Evolutionary conservation across 2,797 vertebrate species (phyloP), one percentile per base, ranked within the genome.

Genomic region (Halcyon leucocephala): DNA sequence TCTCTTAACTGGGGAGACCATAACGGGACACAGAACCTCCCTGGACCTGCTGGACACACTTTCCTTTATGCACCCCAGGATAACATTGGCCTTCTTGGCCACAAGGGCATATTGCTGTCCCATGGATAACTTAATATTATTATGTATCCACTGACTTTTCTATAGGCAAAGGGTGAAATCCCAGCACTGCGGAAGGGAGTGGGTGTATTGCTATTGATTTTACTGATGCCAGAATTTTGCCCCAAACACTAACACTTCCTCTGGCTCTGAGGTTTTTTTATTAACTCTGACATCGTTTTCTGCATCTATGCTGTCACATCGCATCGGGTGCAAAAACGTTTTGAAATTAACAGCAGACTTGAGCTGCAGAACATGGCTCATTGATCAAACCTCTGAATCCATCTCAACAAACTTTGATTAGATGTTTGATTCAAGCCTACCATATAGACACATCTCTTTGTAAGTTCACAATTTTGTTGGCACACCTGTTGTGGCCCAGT

Each of bases 401-500:
- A 8, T 41, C 66, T 37, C 4, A n/a, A 62, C 71, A 85, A 66
- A 74, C 39, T 54, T 31, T 57, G 91, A 78, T 46, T 17, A 67
- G 49, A 24, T 29, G 62, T 70, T 93, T 86, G 85, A 72, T 57
- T 55, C 48, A 19, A 62, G 52, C 67, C 61, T 65, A 31, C 70
- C 6, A 2, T 35, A 55, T 22, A 55, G 64, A 71, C 84, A 24
- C 42, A 12, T 70, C 64, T 88, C 72, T 67, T 24, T 13, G 60
- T 52, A 41, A 3, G 1, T 24, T 57, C 71, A 29, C 61, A 14
- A 2, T 67, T 76, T 82, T 78, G 49, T 64, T 94, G 82, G 55
- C 86, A 77, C 92, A 95, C 95, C 92, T 96, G 81, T 96, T 93
- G 88, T 67, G 78, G 65, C 31, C 78, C 1, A 3, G 37, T 66